Conservation (phyloP, 2,888 invertebrate species). For the Nemotelus pantherinus region DNA sequence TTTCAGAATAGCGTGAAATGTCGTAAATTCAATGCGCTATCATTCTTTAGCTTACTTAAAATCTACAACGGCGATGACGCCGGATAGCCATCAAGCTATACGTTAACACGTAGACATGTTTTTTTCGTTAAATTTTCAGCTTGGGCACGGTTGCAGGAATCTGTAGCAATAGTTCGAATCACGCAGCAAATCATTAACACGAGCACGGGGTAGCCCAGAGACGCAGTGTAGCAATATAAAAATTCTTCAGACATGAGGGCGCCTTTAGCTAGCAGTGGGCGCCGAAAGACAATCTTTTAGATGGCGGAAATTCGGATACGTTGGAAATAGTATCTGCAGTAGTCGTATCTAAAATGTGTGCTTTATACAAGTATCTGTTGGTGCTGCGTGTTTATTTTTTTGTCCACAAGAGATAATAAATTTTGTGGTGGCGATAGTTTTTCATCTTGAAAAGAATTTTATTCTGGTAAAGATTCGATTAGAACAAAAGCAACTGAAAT, state of each 20-base stretch:
- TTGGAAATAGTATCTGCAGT: conserved; percentile 1
- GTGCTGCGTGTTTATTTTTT: no score
- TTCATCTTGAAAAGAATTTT: no score
- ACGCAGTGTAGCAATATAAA: conserved; percentile 21
- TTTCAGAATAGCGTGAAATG: conserved; percentile 32
- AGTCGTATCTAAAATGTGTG: neutral
- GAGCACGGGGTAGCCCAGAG: neutral
- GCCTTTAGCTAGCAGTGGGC: conserved; percentile 7
- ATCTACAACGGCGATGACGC: conserved; percentile 1
- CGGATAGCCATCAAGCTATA: conserved; percentile 4
- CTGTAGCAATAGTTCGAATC: neutral
- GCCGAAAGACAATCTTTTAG: conserved; percentile 22
- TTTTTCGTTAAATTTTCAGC: neutral
- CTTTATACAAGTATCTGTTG: no score
- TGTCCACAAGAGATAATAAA: no score
- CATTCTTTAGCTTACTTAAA: conserved; percentile 30
- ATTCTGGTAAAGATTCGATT: no score
- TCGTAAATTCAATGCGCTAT: conserved; percentile 26
- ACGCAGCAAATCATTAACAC: neutral
- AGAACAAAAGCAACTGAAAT: no score
- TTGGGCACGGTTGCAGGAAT: neutral
- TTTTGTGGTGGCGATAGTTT: no score
- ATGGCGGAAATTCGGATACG: conserved; percentile 18
- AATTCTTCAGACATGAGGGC: conserved; percentile 36
- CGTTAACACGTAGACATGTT: conserved; percentile 21